Evolutionary conservation across 2,888 invertebrate genomes (phyloP), one percentile per base, ranked within the genome.

Genomic region (Punctoribates punctum): DNA sequence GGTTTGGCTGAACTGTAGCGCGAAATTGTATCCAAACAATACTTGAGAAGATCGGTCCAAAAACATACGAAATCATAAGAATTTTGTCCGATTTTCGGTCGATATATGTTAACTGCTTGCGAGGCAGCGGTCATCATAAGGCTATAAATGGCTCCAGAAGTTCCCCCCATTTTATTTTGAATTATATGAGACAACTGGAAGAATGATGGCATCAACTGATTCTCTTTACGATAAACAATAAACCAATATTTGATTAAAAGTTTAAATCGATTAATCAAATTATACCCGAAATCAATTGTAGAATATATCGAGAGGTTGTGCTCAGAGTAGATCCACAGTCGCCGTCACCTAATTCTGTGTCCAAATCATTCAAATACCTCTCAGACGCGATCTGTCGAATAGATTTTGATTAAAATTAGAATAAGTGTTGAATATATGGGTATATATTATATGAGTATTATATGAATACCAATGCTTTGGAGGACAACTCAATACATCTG

Each of bases 141-240:
- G 78, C 90, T 89, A 85, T 92, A 93, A 65, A 93, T 86, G 0
- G 90, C 92, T 0, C 93, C 93, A 0, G 91, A 89, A 0, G 91
- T 89, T 0, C 93, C 92, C 0, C 91, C 92, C 88, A 92, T 90
- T 70, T 86, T 85, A 23, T 86, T 87, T 82, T 91, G 91, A 0
- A 90, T 88, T 42, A 82, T 80, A 73, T 78, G 73, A 0, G 83
- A 82, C 23, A 84, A 75, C 42, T 80, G 73, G 11, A 81, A 75
- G 5, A 83, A 77, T 29, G 77, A 73, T 15, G 72, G 48, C n/a
- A 27, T 15, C 20, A 77, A 72, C 6, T 48, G 67, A 48, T 67
- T 78, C 75, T 34, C 38, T 72, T 13, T 34, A 34, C 3, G 8
- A 34, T 34, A n/a, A n/a, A n/a, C n/a, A n/a, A n/a, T n/a, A n/a